Conservation (phyloP, 2,888 invertebrate genomes). For the Clunio marinus region DNA sequence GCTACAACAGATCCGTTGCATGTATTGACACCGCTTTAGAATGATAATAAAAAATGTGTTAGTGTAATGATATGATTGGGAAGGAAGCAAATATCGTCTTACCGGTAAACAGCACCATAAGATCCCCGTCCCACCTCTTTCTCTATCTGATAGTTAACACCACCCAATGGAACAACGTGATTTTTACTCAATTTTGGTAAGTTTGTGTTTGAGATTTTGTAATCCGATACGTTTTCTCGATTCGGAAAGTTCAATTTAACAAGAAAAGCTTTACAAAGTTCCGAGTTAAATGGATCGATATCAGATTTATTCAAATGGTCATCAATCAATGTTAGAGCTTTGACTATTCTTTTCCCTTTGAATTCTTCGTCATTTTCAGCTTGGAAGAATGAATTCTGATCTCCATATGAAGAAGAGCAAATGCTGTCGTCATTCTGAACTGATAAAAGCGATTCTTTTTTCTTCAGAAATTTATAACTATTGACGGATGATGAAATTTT, state of each 20-base stretch:
- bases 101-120: constrained; percentile 78
- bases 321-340: constrained; percentile 48
- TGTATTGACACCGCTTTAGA: constrained; percentile 49
- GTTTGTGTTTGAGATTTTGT: constrained; percentile 56
- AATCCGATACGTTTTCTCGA: constrained; percentile 57
- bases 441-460: constrained; percentile 16
- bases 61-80: background rate
- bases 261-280: constrained; percentile 65
- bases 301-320: constrained; percentile 48
- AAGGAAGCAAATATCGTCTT: constrained; percentile 52
- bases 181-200: constrained; percentile 59
- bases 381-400: constrained; percentile 51
- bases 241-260: constrained; percentile 69
- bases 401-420: constrained; percentile 46
- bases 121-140: constrained; percentile 80
- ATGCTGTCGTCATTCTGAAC: constrained; percentile 46
- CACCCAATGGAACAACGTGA: constrained; percentile 55
- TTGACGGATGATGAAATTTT: constrained; percentile 47
- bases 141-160: constrained; percentile 61
- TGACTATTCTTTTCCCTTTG: constrained; percentile 48
- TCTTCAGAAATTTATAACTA: constrained; percentile 39
- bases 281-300: constrained; percentile 80
- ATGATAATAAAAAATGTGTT: constrained; percentile 46
- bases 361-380: constrained; percentile 50
- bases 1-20: constrained; percentile 56